A percentile compares a stretch with the other conserved stretches of the same genome.
These are phyloP conservation scores for Rallus limicola DNA, from an alignment of 2,113 vertebrate genomes.

Conservation along the genomic window DNA sequence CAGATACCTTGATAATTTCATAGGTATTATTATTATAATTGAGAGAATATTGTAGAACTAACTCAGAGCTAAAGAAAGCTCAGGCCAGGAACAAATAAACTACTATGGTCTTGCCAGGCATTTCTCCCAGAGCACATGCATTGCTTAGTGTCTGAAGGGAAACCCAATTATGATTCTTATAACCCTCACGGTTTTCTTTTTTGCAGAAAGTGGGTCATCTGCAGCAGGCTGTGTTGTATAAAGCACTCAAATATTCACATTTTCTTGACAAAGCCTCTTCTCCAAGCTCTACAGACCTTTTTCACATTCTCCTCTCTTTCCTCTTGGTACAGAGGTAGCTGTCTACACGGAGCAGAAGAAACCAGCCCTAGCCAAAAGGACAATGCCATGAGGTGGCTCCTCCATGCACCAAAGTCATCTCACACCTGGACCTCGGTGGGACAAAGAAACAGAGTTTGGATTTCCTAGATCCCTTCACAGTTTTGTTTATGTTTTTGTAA, in stretches of 20 bases:
- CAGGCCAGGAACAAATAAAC: neutral
- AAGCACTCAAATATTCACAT: neutral
- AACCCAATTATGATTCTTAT: neutral
- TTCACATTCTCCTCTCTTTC: neutral
- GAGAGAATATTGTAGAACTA: neutral
- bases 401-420: neutral
- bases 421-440: neutral
- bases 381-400: neutral
- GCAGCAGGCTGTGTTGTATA: neutral
- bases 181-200: neutral
- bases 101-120: neutral
- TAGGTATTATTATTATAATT: neutral
- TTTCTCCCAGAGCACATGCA: rapidly evolving
- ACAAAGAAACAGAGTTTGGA: neutral
- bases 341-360: neutral
- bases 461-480: neutral
- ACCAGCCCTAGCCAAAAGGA: neutral
- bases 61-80: neutral
- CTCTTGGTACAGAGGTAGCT: neutral
- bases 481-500: neutral
- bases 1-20: neutral
- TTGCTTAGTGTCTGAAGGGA: neutral
- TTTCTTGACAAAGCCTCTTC: neutral
- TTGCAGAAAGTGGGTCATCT: neutral
- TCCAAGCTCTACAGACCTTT: neutral